Evolutionary conservation across 1,140 invertebrate genomes (phyloP), one percentile per base, ranked within the genome.

Genomic region (Scaptomyza hsui): DNA sequence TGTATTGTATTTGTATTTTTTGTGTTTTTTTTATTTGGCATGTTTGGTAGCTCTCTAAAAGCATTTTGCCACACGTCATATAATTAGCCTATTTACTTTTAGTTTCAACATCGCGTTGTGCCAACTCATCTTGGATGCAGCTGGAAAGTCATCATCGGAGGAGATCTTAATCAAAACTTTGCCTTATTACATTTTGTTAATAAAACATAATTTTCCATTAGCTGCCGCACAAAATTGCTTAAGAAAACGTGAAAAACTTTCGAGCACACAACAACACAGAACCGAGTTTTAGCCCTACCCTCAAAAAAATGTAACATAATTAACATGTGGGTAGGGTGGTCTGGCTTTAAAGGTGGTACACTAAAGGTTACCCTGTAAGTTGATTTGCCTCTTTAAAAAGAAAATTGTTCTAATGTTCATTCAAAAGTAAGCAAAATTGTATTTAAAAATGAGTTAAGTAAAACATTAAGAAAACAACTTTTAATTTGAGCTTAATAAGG

Each of bases 141-240:
- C 6, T 56, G 45, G 37, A 64, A 64, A 63, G 21, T 49, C 51
- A 51, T 71, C 21, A 56, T 29, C 6, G 9, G 1, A 1, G 9
- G 9, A 62, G 53, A 67, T 60, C 62, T 24, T 16, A 60, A 56
- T 63, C 42, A 37, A 12, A 69, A 32, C 29, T 55, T 19, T 32
- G 29, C 19, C 35, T 67, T 67, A 60, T 67, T 60, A 52, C 29
- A 29, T 29, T 29, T 16, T 53, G 35, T 47, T 65, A 35, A n/a
- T n/a, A n/a, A n/a, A 41, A 51, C 69, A 75, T 71, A 64, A 83
- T 75, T 83, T 75, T 60, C 72, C 76, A 85, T 85, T 85, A 83
- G 61, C 47, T 45, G 78, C 47, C 41, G 78, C 60, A 29, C 26
- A 29, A 29, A 68, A 80, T 81, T 70, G 52, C 60, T 32, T 44